phyloP scores from a whole-genome alignment of 2,113 vertebrate species.

The Eudyptes chrysolophus region DNA sequence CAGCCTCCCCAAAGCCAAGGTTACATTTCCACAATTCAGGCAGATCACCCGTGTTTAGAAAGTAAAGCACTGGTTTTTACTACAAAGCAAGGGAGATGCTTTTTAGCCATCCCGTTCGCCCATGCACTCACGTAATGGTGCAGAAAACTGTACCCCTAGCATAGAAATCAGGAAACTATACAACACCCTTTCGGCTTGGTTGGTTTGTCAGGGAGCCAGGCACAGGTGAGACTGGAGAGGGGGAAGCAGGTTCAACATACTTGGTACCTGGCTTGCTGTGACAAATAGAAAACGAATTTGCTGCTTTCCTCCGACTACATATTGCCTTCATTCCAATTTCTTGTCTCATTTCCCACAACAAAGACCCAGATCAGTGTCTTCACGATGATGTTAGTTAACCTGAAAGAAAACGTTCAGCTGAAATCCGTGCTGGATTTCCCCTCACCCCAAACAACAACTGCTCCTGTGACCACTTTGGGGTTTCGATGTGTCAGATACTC shows the following conservation, averaged over 20 bases:
- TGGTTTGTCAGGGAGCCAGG: background rate
- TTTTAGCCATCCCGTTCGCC: too few species aligned
- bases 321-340: background rate
- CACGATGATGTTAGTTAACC: background rate
- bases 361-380: background rate
- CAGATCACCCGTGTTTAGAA: background rate
- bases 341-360: background rate
- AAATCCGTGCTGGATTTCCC: background rate
- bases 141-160: background rate
- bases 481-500: accelerated
- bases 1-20: background rate
- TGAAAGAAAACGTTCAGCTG: background rate
- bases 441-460: background rate
- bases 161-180: background rate
- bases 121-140: background rate
- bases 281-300: background rate
- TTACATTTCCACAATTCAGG: background rate
- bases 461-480: background rate
- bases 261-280: accelerated
- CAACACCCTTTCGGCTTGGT: background rate
- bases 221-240: too few species aligned
- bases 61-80: background rate
- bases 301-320: background rate
- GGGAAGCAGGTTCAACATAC: background rate
- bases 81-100: background rate